Percentiles rank a stretch among this genome's conserved stretches.
These are phyloP conservation scores for Oryzias sinensis DNA, from an alignment of 2,797 vertebrate genomes.

Conservation along the genomic window DNA sequence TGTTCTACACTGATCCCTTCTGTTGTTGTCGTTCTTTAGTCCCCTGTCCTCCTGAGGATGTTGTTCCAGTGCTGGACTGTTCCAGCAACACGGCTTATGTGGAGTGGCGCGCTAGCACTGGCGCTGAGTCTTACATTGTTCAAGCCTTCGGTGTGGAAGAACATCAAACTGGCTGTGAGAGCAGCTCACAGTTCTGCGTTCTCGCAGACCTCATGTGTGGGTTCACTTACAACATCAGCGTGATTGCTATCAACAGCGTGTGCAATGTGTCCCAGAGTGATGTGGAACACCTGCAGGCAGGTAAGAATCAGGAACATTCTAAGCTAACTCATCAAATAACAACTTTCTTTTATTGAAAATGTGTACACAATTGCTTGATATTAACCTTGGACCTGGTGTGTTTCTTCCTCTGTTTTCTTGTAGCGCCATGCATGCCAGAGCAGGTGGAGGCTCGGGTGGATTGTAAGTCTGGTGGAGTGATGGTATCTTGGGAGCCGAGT, in stretches of 20 bases:
- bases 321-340: background rate
- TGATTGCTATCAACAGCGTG: constrained; percentile 56
- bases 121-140: constrained; percentile 70
- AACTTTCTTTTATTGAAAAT: background rate
- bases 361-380: background rate
- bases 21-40: constrained; percentile 50
- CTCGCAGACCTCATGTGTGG: constrained; percentile 72
- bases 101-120: constrained; percentile 62
- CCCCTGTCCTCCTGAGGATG: constrained; percentile 70
- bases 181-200: constrained; percentile 56
- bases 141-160: constrained; percentile 57
- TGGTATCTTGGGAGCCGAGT: constrained; percentile 72
- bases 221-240: constrained; percentile 74
- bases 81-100: constrained; percentile 56
- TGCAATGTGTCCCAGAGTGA: constrained; percentile 69
- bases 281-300: constrained; percentile 53
- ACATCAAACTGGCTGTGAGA: constrained; percentile 58
- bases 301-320: constrained; percentile 41
- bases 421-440: constrained; percentile 74
- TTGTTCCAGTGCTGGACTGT: constrained; percentile 61
- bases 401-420: constrained; percentile 9
- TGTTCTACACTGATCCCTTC: background rate
- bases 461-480: constrained; percentile 64
- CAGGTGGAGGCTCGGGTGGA: constrained; percentile 48
- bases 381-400: background rate